Evolutionary conservation across 1,140 invertebrate species (phyloP), one percentile per base, ranked within the genome.

Genomic region (Drosophila biarmipes): DNA sequence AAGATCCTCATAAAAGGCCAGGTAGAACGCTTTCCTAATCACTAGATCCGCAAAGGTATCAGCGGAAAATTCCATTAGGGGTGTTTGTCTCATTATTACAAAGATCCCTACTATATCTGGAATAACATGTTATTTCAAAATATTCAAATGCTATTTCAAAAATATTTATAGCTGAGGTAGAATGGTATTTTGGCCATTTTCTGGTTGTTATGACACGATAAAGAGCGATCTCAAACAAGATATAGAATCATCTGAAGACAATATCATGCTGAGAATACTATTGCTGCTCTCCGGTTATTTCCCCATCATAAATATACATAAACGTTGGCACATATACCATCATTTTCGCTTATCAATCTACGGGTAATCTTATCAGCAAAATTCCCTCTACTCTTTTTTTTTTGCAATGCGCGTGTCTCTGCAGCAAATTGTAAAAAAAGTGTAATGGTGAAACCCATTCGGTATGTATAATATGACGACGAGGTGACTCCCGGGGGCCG

Each of bases 361-460:
- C 15, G 8, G 27, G 35, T 52, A 67, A 67, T 67, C 63, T 67
- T 67, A 67, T 67, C 63, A 49, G 38, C 43, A 64, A 40, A 67
- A 14, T 49, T 57, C 35, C 63, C 43, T 35, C 19, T 24, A 10
- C 14, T 6, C 27, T 31, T 27, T 46, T 68, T 55, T 62, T 66
- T 66, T 62, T 31, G 62, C 56, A 40, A 15, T 48, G 62, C 56
- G 62, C 62, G 62, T 62, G 62, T 48, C 62, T 48, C 42, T 46
- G 31, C 15, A 38, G 56, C n/a, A 24, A 49, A 48, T 48, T 64
- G 27, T 51, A 64, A 64, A 42, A 66, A 75, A 75, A 53, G 58
- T 74, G 71, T 74, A 74, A 74, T 72, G 58, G 71, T 48, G 14
- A 38, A 71, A 71, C 53, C 42, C 66, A 69, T 56, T 56, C 8